Conservation (phyloP, 2,113 vertebrate genomes). For the Sphyrna mokarran region DNA sequence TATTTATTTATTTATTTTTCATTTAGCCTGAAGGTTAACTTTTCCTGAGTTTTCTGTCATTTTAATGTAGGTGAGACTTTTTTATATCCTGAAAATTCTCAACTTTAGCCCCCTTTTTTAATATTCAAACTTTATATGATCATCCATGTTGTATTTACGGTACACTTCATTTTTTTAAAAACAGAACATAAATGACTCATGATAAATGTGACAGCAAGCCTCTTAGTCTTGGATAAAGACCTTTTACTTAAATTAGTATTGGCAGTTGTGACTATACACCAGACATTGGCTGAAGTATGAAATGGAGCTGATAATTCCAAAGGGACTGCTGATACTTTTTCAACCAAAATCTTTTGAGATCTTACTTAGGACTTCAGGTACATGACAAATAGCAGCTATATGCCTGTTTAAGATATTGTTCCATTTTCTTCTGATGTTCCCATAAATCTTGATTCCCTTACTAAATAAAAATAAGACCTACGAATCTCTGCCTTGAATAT, state of each 20-base stretch:
- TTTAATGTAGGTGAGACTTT: neutral
- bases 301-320: neutral
- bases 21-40: neutral
- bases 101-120: neutral
- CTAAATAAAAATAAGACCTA: neutral
- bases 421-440: neutral
- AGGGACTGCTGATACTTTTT: neutral
- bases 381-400: neutral
- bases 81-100: neutral
- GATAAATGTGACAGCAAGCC: neutral
- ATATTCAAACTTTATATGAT: neutral
- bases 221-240: neutral
- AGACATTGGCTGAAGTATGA: neutral
- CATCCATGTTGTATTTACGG: neutral
- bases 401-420: neutral
- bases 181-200: neutral
- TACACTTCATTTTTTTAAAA: neutral
- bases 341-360: neutral
- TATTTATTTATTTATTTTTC: conserved; percentile 44
- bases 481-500: neutral
- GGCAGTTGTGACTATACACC: neutral
- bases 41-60: neutral
- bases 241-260: neutral
- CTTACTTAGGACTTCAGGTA: neutral
- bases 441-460: neutral